Evolutionary conservation across 2,888 invertebrate genomes (phyloP).

Genomic region (Stenoptilia bipunctidactyla): DNA sequence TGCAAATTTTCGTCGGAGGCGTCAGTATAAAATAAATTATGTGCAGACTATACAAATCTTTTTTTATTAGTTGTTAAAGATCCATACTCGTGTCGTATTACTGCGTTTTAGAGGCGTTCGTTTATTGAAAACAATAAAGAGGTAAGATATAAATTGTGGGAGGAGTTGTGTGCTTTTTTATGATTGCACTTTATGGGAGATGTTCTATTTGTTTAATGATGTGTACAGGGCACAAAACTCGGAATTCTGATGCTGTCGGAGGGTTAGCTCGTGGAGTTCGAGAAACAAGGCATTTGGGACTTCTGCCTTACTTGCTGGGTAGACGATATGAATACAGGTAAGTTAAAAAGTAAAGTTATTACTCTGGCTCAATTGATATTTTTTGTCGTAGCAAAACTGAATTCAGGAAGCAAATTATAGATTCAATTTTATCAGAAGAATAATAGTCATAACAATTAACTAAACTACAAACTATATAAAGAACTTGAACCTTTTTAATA

Average conservation of each 20-base stretch:
- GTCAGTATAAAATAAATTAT: constrained; percentile 26
- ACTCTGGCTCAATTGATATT: too few relatives aligned
- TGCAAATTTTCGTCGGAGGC: background rate
- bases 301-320: constrained; percentile 28
- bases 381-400: background rate
- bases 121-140: background rate
- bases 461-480: too few relatives aligned
- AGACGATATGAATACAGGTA: constrained; percentile 27
- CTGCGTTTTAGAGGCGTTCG: background rate
- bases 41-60: constrained; percentile 20
- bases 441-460: too few relatives aligned
- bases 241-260: constrained; percentile 41
- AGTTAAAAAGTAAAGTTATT: constrained; percentile 26
- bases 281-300: constrained; percentile 39
- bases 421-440: too few relatives aligned
- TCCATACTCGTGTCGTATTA: background rate
- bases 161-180: too few relatives aligned
- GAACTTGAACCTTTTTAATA: too few relatives aligned
- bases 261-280: constrained; percentile 48
- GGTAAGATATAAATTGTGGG: background rate
- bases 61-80: constrained; percentile 1
- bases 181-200: too few relatives aligned
- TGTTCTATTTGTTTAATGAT: constrained; percentile 1
- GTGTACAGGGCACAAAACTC: constrained; percentile 49
- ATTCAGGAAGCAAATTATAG: too few relatives aligned